Conservation (phyloP, 2,113 vertebrate species). For the Thermophis baileyi region DNA sequence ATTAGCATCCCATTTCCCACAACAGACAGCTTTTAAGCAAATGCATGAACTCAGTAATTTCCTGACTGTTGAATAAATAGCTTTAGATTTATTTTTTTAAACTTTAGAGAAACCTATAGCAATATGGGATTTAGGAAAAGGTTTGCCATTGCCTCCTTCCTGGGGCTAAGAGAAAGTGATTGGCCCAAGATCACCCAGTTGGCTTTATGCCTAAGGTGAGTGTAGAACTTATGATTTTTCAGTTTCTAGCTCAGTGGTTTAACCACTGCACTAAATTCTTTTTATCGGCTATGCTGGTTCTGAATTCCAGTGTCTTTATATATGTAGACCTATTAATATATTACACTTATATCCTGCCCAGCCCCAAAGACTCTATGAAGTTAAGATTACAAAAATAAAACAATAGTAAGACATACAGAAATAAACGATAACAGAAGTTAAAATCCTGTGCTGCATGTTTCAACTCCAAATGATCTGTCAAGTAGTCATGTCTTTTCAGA, state of each 20-base stretch:
- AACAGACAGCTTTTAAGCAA: background rate
- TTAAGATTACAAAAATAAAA: background rate
- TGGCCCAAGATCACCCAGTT: background rate
- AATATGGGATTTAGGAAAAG: background rate
- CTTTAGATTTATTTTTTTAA: background rate
- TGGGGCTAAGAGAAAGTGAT: background rate
- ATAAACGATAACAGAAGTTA: background rate
- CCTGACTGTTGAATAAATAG: background rate
- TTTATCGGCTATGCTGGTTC: background rate
- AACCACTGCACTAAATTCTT: background rate
- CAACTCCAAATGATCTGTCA: background rate
- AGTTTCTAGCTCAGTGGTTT: background rate
- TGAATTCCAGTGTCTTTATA: background rate
- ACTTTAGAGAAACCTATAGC: background rate
- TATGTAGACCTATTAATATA: background rate
- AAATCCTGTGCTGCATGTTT: background rate
- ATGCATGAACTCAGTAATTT: background rate
- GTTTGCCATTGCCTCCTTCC: background rate
- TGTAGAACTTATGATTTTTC: background rate
- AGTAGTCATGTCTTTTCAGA: background rate
- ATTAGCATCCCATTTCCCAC: background rate
- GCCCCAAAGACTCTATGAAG: background rate
- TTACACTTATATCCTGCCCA: background rate
- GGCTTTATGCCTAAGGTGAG: background rate
- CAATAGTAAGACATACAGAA: background rate